These are phyloP conservation scores for Bubalus kerabau DNA, from an alignment of 2,113 vertebrate species.

Conservation along the genomic window DNA sequence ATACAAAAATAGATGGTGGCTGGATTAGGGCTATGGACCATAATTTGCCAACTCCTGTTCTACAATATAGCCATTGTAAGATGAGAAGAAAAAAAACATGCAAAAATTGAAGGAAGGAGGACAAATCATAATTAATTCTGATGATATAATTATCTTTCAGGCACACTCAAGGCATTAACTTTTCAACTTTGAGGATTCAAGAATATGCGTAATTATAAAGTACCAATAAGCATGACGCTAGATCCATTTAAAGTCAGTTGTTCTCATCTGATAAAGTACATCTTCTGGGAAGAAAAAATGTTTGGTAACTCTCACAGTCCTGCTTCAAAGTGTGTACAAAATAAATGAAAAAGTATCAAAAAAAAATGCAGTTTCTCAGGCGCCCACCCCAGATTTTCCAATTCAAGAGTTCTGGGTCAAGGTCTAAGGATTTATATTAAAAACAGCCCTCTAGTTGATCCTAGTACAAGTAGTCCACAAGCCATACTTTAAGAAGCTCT, in stretches of 20 bases:
- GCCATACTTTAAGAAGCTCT: background rate
- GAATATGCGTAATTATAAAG: background rate
- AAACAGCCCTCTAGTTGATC: background rate
- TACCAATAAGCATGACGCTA: background rate
- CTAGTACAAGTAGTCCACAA: background rate
- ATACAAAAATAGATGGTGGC: background rate
- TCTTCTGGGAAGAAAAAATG: background rate
- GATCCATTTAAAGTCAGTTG: background rate
- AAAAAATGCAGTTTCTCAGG: background rate
- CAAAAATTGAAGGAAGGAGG: background rate
- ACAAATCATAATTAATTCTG: background rate
- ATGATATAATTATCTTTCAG: background rate
- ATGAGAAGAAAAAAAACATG: background rate
- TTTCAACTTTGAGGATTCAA: background rate
- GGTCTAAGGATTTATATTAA: background rate
- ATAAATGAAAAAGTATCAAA: no score
- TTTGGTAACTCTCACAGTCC: no score
- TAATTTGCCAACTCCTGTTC: background rate
- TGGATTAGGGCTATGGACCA: background rate
- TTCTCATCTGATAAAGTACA: background rate
- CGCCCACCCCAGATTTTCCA: background rate
- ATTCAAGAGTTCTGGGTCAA: background rate
- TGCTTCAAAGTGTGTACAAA: no score
- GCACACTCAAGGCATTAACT: background rate
- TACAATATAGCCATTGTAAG: background rate